These are phyloP conservation scores for Hesperophylax magnus DNA, from an alignment of 1,140 invertebrate species.

Conservation along the genomic window DNA sequence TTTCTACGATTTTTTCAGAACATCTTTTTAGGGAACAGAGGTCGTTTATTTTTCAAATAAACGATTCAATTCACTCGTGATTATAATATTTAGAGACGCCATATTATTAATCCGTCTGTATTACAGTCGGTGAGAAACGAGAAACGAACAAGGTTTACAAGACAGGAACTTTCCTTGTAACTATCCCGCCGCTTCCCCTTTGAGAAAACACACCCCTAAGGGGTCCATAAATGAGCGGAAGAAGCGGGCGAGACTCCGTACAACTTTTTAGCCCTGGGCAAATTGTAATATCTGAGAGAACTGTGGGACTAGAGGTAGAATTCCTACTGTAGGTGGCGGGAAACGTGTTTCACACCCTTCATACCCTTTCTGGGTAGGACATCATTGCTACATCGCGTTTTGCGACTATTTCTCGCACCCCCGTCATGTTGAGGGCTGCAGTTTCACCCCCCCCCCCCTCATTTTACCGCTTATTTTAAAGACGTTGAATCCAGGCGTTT, in stretches of 20 bases:
- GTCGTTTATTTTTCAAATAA: too few species aligned
- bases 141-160: constrained; percentile 20
- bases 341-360: constrained; percentile 38
- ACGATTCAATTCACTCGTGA: too few species aligned
- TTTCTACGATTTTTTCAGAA: too few species aligned
- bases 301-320: constrained; percentile 13
- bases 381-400: neutral
- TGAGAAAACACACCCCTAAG: constrained; percentile 32
- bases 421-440: neutral
- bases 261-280: constrained; percentile 32
- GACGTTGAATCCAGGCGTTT: too few species aligned
- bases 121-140: neutral
- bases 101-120: too few species aligned
- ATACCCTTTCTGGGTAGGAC: neutral
- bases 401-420: constrained; percentile 6
- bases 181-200: neutral
- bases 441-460: neutral
- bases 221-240: constrained; percentile 21
- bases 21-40: too few species aligned
- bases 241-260: constrained; percentile 19
- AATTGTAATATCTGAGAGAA: constrained; percentile 22
- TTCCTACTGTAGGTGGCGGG: too few species aligned
- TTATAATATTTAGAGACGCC: too few species aligned
- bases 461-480: too few species aligned
- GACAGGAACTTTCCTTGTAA: constrained; percentile 29